Evolutionary conservation across 2,113 vertebrate genomes (phyloP).

Genomic region (Ictalurus punctatus): DNA sequence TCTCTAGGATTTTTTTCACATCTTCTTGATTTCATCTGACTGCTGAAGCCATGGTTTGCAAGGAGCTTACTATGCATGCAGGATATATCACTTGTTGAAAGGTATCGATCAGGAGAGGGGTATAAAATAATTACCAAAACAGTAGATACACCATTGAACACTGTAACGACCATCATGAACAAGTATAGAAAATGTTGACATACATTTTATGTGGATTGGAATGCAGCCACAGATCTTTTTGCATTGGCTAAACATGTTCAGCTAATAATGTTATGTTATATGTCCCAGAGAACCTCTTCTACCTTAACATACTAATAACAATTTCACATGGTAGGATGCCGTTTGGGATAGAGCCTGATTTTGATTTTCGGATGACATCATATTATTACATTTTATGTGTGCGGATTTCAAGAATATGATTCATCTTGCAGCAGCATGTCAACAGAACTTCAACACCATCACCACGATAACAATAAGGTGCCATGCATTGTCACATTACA

Average conservation of each 20-base stretch:
- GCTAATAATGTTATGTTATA: background rate
- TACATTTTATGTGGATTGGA: background rate
- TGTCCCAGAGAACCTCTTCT: background rate
- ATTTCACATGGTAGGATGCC: background rate
- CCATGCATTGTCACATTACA: background rate
- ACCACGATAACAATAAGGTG: background rate
- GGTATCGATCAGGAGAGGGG: too few species aligned
- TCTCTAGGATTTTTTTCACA: too few species aligned
- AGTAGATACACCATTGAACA: too few species aligned
- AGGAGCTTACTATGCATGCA: too few species aligned
- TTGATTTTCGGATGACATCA: background rate
- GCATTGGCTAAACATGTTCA: background rate
- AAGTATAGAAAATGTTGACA: background rate
- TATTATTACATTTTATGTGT: background rate
- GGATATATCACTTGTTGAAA: too few species aligned
- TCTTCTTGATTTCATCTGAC: too few species aligned
- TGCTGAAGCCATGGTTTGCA: too few species aligned
- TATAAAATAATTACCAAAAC: too few species aligned
- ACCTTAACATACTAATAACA: background rate
- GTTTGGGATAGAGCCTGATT: background rate
- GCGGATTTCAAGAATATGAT: slow-evolving; percentile 19
- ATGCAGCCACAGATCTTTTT: background rate
- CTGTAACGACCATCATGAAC: too few species aligned
- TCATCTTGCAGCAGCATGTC: background rate
- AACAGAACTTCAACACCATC: background rate